phyloP scores from a whole-genome alignment of 2,888 invertebrate genomes.

The Pardosa pseudoannulata region DNA sequence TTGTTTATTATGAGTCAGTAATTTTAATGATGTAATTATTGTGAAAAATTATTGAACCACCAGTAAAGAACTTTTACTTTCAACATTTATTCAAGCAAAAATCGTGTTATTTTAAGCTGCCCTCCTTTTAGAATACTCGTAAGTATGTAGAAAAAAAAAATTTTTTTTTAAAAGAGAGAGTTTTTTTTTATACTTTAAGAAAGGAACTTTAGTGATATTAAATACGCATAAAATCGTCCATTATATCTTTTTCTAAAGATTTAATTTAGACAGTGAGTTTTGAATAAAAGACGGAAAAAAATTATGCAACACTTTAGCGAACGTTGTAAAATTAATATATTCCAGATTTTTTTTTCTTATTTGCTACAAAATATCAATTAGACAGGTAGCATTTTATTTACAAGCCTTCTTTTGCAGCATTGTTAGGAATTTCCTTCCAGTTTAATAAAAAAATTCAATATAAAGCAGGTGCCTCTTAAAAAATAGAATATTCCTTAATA shows the following conservation, averaged over 20 bases:
- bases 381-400: background rate
- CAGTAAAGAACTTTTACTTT: too few relatives aligned
- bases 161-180: too few relatives aligned
- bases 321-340: background rate
- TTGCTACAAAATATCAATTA: background rate
- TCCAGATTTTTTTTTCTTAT: background rate
- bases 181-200: too few relatives aligned
- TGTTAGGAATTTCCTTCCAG: background rate
- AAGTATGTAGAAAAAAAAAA: too few relatives aligned
- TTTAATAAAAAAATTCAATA: constrained; percentile 27
- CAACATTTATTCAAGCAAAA: too few relatives aligned
- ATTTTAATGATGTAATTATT: too few relatives aligned
- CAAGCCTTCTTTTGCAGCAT: background rate
- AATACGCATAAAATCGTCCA: background rate
- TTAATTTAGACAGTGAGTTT: background rate
- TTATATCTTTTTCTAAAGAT: background rate
- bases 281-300: background rate
- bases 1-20: too few relatives aligned
- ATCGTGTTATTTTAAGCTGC: too few relatives aligned
- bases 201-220: too few relatives aligned
- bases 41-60: too few relatives aligned
- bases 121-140: too few relatives aligned
- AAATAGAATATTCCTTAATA: constrained; percentile 38
- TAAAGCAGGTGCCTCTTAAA: constrained; percentile 49
- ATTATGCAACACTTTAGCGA: background rate